phyloP scores from a whole-genome alignment of 2,113 vertebrate genomes.

The Xyliphius kryptos region DNA sequence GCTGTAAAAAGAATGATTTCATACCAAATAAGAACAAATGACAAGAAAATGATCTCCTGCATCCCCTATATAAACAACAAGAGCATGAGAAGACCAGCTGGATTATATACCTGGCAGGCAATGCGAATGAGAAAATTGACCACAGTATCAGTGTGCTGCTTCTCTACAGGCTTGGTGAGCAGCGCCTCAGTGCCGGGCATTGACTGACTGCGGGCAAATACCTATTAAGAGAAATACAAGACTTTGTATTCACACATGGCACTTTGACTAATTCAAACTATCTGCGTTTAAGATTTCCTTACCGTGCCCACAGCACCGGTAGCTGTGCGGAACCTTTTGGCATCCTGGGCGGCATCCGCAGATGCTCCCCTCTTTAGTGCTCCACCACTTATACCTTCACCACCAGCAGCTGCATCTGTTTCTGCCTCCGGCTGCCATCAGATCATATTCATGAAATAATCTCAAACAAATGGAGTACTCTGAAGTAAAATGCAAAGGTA shows the following conservation, averaged over 20 bases:
- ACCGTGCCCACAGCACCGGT: conserved; percentile 81
- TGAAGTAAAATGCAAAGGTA: too few species aligned
- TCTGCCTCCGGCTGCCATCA: conserved; percentile 94
- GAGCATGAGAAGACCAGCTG: too few species aligned
- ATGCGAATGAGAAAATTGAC: conserved; percentile 96
- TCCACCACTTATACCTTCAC: conserved; percentile 73
- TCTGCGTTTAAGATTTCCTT: conserved; percentile 45
- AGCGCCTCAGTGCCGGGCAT: conserved; percentile 83
- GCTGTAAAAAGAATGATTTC: too few species aligned
- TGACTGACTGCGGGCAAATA: conserved; percentile 87
- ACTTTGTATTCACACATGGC: too few species aligned
- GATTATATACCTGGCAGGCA: conserved; percentile 81
- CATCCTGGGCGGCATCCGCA: conserved; percentile 85
- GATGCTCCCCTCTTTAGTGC: conserved; percentile 81
- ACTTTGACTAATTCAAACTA: too few species aligned
- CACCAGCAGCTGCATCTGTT: conserved; percentile 67
- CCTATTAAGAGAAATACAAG: conserved; percentile 58
- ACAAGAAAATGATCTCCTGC: too few species aligned
- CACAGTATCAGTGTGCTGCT: conserved; percentile 91
- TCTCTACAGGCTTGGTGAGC: conserved; percentile 89
- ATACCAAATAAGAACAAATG: too few species aligned
- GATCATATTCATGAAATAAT: too few species aligned
- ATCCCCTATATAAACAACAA: too few species aligned
- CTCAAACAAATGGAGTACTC: too few species aligned
- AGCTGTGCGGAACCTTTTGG: conserved; percentile 87